Evolutionary conservation across 2,888 invertebrate species (phyloP).

Genomic region (Phaedon cochleariae): DNA sequence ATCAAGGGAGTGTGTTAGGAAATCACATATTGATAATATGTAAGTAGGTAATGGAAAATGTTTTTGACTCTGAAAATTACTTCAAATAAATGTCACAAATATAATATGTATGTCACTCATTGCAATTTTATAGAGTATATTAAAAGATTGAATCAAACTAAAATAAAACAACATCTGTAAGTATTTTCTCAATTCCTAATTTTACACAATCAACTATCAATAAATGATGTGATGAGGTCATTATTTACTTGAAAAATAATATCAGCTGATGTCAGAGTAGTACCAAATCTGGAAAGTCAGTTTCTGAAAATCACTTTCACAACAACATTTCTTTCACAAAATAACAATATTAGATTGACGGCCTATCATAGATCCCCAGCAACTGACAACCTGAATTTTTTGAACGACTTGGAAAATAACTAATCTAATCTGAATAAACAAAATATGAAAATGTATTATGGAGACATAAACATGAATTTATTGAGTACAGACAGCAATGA

Average conservation of each 20-base stretch:
- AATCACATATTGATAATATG: too few relatives aligned
- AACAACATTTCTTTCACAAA: not conserved
- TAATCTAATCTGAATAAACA: slow-evolving; percentile 1
- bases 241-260: not conserved
- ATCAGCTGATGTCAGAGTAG: slow-evolving; percentile 7
- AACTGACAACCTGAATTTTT: too few relatives aligned
- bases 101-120: too few relatives aligned
- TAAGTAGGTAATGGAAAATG: too few relatives aligned
- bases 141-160: too few relatives aligned
- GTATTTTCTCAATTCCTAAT: slow-evolving; percentile 8
- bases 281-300: not conserved
- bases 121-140: too few relatives aligned
- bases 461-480: slow-evolving; percentile 15
- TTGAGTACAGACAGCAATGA: slow-evolving; percentile 9
- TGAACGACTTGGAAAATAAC: too few relatives aligned
- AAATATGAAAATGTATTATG: slow-evolving; percentile 7
- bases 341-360: not conserved
- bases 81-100: too few relatives aligned
- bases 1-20: too few relatives aligned
- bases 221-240: slow-evolving; percentile 12
- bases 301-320: slow-evolving; percentile 12
- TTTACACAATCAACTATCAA: slow-evolving; percentile 1
- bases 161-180: too few relatives aligned
- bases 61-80: too few relatives aligned
- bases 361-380: not conserved